Evolutionary conservation across 2,113 vertebrate genomes (phyloP).

Genomic region (Nycticebus coucang): DNA sequence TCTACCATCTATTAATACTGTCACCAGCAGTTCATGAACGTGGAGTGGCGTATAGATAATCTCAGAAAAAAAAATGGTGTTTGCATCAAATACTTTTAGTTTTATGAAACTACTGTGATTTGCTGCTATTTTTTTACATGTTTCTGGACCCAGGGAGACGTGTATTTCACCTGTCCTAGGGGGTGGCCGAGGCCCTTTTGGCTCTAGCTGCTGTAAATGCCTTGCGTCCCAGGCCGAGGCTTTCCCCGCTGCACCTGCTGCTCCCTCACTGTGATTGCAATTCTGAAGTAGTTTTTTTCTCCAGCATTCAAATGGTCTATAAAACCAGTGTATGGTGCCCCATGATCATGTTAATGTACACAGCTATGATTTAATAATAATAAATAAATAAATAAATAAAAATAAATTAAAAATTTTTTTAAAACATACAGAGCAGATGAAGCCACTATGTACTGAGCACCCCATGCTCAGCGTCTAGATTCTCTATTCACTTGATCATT

Average conservation of each 20-base stretch:
- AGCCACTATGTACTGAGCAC: not conserved
- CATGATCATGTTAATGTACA: too few species aligned
- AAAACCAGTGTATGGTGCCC: too few species aligned
- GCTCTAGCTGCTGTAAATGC: not conserved
- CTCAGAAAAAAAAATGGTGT: not conserved
- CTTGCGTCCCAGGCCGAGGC: not conserved
- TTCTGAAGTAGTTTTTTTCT: not conserved
- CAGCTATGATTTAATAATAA: too few species aligned
- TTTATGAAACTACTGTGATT: slow-evolving; percentile 4
- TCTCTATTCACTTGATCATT: not conserved
- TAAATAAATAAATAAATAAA: too few species aligned
- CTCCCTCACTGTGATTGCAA: not conserved
- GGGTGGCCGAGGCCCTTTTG: not conserved
- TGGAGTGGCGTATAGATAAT: not conserved
- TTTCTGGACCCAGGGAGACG: not conserved
- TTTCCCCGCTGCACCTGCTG: not conserved
- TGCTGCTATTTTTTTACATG: not conserved
- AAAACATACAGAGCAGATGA: not conserved
- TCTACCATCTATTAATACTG: not conserved
- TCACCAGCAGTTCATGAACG: not conserved
- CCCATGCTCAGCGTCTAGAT: not conserved
- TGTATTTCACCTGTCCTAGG: not conserved
- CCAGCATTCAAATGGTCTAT: not conserved
- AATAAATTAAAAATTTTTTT: too few species aligned
- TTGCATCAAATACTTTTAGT: not conserved